Base-by-base conservation (phyloP, 2,113 vertebrate genomes). In the Galemys pyrenaicus region DNA sequence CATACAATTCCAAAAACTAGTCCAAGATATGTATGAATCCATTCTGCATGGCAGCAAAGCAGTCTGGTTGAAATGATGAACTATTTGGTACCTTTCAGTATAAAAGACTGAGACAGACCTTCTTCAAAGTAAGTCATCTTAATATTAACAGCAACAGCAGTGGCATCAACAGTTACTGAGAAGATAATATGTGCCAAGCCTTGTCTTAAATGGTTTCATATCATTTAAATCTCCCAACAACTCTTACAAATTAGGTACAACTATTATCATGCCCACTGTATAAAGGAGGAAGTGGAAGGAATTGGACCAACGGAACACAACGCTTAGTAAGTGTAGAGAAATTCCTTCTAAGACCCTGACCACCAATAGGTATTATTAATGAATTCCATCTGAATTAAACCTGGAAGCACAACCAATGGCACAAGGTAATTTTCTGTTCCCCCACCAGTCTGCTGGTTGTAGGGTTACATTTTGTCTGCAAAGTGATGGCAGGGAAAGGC, bases 141-240 rank as follows among this genome's bases (percentile, higher is more conserved):
- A 75, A 44, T 67, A 78, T 54, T 39, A 89, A 0, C 58, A 90
- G 0, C 17, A 19, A 3, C 19, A 68, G 22, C 80, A 92, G 10
- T 28, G 94, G 56, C 22, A 64, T 12, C 28, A 81, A 46, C 6
- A 54, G 46, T 93, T 71, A 56, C 51, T 84, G 15, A 75, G n/a
- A 64, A 58, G 9, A 32, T 77, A 41, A 46, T 80, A 64, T 41
- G 58, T 82, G 6, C 10, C 1, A 70, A 20, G 3, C 6, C 26
- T 37, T 70, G 16, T 68, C 68, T 49, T 80, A 91, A 73, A 74
- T 75, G 22, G 46, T 75, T 87, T 70, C 68, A 84, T 51, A 22
- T 80, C 8, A 93, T 75, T 94, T 86, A 75, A 90, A 51, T 5
- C 13, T 80, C 74, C 78, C 13, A 86, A 82, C 8, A 79, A 87